Conservation (phyloP, 2,797 vertebrate genomes). For the Ctenopoma multispine region DNA sequence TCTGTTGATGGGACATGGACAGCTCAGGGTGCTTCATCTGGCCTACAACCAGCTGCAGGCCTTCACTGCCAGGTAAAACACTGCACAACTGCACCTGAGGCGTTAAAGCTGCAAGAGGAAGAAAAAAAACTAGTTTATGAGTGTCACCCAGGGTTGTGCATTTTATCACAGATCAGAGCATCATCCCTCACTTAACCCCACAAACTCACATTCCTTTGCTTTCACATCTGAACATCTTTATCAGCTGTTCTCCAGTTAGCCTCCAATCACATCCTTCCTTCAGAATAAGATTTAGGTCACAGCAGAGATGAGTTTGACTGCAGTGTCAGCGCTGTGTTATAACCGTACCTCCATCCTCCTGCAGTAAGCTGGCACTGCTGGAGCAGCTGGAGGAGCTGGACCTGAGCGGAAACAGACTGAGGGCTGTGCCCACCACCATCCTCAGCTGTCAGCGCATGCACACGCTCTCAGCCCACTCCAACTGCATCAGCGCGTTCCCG, state of each 20-base stretch:
- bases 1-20: conserved; percentile 90
- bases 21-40: conserved; percentile 93
- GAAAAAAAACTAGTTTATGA: too few relatives aligned
- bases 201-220: not conserved
- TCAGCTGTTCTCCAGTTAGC: not conserved
- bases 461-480: conserved; percentile 94
- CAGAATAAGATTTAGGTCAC: conserved; percentile 4
- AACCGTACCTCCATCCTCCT: not conserved
- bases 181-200: not conserved
- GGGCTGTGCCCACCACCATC: conserved; percentile 94
- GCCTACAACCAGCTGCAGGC: conserved; percentile 95
- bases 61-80: conserved; percentile 92
- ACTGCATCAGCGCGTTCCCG: conserved; percentile 93
- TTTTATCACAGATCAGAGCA: not conserved
- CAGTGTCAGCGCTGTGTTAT: not conserved
- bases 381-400: conserved; percentile 97
- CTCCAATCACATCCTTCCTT: not conserved
- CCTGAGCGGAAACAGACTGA: conserved; percentile 94
- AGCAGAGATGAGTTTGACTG: conserved; percentile 14
- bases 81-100: not conserved
- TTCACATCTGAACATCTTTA: not conserved
- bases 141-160: too few relatives aligned
- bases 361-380: conserved; percentile 97
- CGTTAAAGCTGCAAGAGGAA: not conserved
- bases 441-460: conserved; percentile 93